Evolutionary conservation across 2,888 invertebrate genomes (phyloP), one percentile per base, ranked within the genome.

Genomic region (Sesamia inferens): DNA sequence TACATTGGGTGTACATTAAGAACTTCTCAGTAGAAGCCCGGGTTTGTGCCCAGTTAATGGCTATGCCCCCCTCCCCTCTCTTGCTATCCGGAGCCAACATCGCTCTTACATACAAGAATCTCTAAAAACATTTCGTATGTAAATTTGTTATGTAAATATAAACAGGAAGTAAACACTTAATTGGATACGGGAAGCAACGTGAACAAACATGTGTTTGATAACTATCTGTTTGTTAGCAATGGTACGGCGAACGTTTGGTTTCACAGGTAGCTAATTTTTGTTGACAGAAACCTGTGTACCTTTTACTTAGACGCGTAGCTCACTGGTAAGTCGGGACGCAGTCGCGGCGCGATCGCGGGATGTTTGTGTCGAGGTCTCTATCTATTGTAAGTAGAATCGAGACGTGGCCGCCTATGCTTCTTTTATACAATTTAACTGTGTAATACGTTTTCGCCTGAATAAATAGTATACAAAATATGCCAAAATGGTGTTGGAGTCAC

Each of bases 191-290:
- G 3, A 55, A 19, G 61, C 47, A 69, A 62, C 75, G 54, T 62
- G 47, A 68, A 74, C 62, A 75, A 75, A 69, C 62, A 74, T 13
- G 39, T 31, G 19, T 70, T 75, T 42, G 55, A 78, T 75, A 62
- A 69, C 58, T 13, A 58, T 63, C 14, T 63, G 22, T 73, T 76
- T 76, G 31, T 31, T 14, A 2, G 44, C 31, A 22, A 44, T 19
- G 44, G 11, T 51, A 51, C 22, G 4, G 58, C 19, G 4, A 67
- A 59, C 58, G 44, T 59, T 54, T 57, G 5, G 22, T 31, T n/a
- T 39, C 47, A 61, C 39, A 51, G 51, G 24, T 19, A 67, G 22
- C 0, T 59, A 8, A 68, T 59, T 51, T 68, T 24, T 44, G 11
- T 57, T 7, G 0, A 8, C 22, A 19, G 22, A 14, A 42, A 6